phyloP scores from a whole-genome alignment of 2,797 vertebrate species.

The Eulemur rubriventer region DNA sequence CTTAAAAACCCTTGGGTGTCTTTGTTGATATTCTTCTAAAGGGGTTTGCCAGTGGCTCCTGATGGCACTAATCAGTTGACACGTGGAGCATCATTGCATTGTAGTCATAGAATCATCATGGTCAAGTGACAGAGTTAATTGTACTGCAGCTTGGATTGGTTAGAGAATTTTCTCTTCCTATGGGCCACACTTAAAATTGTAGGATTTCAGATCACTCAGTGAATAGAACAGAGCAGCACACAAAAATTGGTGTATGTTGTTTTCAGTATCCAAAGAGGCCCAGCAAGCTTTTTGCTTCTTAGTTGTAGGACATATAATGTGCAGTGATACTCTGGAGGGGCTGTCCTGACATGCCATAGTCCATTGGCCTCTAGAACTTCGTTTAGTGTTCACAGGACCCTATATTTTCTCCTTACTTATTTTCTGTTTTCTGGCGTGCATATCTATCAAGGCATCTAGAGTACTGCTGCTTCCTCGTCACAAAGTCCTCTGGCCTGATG shows the following conservation, averaged over 20 bases:
- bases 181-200: background rate
- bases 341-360: background rate
- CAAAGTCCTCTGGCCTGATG: background rate
- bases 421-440: background rate
- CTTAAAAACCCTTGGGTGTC: background rate
- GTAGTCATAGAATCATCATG: background rate
- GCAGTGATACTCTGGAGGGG: background rate
- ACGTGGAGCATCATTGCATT: background rate
- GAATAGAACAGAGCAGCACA: background rate
- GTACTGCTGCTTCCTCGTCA: background rate
- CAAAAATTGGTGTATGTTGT: background rate
- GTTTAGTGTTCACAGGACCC: background rate
- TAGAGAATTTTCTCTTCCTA: background rate
- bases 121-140: background rate
- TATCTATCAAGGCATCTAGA: background rate
- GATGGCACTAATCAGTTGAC: background rate
- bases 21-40: background rate
- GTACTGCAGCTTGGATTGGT: background rate
- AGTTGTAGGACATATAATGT: background rate
- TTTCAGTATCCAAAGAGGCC: background rate
- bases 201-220: background rate
- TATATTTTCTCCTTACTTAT: background rate
- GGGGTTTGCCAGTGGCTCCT: background rate
- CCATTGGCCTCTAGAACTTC: background rate
- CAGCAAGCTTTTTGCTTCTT: background rate